Base-by-base conservation (phyloP, 1,140 invertebrate genomes). In the Choristoneura fumiferana region DNA sequence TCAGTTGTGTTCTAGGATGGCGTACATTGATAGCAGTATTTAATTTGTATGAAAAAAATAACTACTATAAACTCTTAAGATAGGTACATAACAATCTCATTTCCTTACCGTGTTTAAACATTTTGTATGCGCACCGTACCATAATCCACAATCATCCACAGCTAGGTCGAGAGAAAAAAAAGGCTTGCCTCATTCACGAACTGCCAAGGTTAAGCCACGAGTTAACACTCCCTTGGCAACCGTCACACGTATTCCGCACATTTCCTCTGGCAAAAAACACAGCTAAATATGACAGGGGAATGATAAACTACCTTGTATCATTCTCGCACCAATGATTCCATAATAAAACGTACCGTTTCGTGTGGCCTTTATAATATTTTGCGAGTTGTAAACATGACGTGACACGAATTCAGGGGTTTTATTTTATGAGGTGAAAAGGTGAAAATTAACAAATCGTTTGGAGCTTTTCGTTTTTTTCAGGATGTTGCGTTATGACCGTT, bases 221-320 rank as follows among this genome's bases (percentile, higher is more conserved):
- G n/a, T 40, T 40, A 40, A 40, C 39, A 40, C 13, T 40, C 15
- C 39, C 13, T 8, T 40, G 39, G 39, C 39, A 40, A 2, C 15
- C 13, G 22, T 29, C 22, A 29, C 22, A 29, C 22, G 22, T 29
- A 29, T 29, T 29, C 39, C 39, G 15, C 14, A 15, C 15, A 39
- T 39, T 39, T 39, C 13, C 37, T 18, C 14, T 40, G 39, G 39
- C 39, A 40, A 40, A n/a, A 40, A 40, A 40, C 39, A 40, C 39
- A 9, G 18, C 18, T 22, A 45, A 45, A 18, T 45, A 45, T 45
- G 17, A 45, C 40, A 45, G 40, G 40, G 40, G 40, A 17, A 45
- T 45, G 40, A 45, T 45, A 45, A 45, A 45, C 17, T 45, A 45
- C 40, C 17, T 15, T 45, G 40, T 22, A 45, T 45, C 40, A 45